Evolutionary conservation across 2,113 vertebrate species (phyloP).

Genomic region (Oenanthe oenanthe): DNA sequence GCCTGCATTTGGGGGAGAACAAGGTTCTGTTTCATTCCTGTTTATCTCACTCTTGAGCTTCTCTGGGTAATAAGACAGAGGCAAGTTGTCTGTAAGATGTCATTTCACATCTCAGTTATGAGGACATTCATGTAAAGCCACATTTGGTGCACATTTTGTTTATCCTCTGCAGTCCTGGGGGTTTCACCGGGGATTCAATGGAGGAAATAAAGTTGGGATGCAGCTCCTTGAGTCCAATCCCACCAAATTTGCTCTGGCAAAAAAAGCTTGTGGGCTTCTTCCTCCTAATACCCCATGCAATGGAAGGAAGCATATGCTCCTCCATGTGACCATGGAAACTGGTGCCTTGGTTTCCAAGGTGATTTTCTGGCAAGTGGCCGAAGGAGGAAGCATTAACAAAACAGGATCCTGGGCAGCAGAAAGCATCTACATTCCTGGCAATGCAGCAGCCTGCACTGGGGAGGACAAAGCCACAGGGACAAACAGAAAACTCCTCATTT

Average conservation of each 20-base stretch:
- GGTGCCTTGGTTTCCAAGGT: slow-evolving; percentile 65
- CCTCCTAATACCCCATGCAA: not conserved
- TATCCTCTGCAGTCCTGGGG: not conserved
- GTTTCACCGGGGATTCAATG: not conserved
- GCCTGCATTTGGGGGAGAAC: not conserved
- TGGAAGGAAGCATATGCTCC: not conserved
- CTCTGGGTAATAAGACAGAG: not conserved
- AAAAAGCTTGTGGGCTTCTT: not conserved
- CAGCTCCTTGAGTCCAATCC: not conserved
- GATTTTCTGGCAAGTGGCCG: slow-evolving; percentile 50
- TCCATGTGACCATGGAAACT: slow-evolving; percentile 69
- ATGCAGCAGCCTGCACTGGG: not conserved
- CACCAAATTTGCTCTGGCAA: not conserved
- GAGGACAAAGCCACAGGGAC: not conserved
- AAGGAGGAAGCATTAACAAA: slow-evolving; percentile 46
- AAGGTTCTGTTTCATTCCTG: not conserved
- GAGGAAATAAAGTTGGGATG: not conserved
- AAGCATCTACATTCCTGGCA: slow-evolving; percentile 22
- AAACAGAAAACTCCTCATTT: not conserved
- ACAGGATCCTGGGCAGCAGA: not conserved
- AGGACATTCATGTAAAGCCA: not conserved
- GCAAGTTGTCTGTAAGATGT: not conserved
- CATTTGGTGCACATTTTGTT: not conserved
- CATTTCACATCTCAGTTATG: not conserved
- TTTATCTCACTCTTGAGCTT: not conserved